Evolutionary conservation across 2,888 invertebrate genomes (phyloP), one percentile per base, ranked within the genome.

Genomic region (Tineola bisselliella): DNA sequence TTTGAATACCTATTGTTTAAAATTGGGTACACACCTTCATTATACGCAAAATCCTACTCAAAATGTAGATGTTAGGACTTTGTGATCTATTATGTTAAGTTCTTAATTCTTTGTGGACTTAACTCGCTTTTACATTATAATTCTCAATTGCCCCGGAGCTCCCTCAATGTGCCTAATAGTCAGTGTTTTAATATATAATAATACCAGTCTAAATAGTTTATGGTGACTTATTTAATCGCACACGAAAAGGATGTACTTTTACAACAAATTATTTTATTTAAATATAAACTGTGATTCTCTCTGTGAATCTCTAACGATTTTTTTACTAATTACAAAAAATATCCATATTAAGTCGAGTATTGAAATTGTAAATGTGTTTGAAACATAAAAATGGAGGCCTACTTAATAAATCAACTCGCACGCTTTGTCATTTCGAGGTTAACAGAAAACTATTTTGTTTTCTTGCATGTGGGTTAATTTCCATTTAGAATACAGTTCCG

Each of bases 1-100:
- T 48, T 48, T 48, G 48, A 17, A 48, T 17, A 48, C 17, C 48
- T 10, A 48, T 48, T 48, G 17, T 48, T 15, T 48, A 17, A 48
- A 48, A 48, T 48, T 48, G 48, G 17, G 48, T 48, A 48, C 48
- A 48, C 48, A 48, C 48, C 48, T 48, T 15, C 17, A 48, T 48
- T 15, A 48, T 48, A 48, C 48, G 38, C 48, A 48, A 17, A 48
- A 48, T 48, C 48, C 48, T 48, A 17, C 48, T 15, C 15, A 48
- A 48, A 48, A 48, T 48, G 17, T 48, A 48, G 48, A 48, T 48
- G 48, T 13, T 48, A 48, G 48, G 48, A 15, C 48, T n/a, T 48
- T 48, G 48, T 48, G 48, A 48, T 48, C 48, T 48, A 48, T 48
- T 48, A 48, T 48, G 48, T 17, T 48, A 48, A 48, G 48, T 6